Evolutionary conservation across 2,797 vertebrate species (phyloP).

Genomic region (Poecilia gillii): DNA sequence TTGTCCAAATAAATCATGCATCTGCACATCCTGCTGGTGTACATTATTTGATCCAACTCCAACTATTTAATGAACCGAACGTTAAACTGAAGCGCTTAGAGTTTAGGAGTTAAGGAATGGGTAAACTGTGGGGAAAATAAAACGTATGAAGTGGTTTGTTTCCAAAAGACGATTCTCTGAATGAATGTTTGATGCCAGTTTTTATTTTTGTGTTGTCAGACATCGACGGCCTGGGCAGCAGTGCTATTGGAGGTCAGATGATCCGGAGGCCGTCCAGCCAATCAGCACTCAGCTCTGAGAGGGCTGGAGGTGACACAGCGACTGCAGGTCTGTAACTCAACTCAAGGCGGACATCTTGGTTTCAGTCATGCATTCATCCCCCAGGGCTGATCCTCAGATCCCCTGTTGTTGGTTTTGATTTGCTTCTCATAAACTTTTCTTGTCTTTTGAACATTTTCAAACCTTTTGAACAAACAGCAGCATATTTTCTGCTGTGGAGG

Average conservation of each 20-base stretch:
- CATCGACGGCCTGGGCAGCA: constrained; percentile 95
- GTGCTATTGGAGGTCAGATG: constrained; percentile 92
- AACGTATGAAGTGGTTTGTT: not conserved
- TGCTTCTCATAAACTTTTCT: not conserved
- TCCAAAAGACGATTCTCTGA: not conserved
- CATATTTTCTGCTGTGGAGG: not conserved
- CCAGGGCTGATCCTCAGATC: not conserved
- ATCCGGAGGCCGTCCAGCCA: constrained; percentile 86
- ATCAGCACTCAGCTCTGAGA: constrained; percentile 84
- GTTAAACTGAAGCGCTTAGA: too few relatives aligned
- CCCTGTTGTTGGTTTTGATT: not conserved
- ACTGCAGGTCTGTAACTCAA: constrained; percentile 84
- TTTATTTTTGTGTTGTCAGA: constrained; percentile 73
- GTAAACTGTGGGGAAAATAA: not conserved
- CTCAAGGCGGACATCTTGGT: not conserved
- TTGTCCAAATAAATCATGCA: not conserved
- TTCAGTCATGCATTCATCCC: not conserved
- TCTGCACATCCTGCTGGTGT: not conserved
- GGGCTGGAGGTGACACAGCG: constrained; percentile 79
- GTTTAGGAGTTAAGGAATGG: not conserved
- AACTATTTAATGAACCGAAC: not conserved
- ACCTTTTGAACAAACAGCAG: not conserved
- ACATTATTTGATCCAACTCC: too few relatives aligned
- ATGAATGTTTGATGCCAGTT: not conserved
- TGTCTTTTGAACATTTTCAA: too few relatives aligned